These are phyloP conservation scores for Pherbina coryleti DNA, from an alignment of 2,888 invertebrate genomes.

Conservation along the genomic window DNA sequence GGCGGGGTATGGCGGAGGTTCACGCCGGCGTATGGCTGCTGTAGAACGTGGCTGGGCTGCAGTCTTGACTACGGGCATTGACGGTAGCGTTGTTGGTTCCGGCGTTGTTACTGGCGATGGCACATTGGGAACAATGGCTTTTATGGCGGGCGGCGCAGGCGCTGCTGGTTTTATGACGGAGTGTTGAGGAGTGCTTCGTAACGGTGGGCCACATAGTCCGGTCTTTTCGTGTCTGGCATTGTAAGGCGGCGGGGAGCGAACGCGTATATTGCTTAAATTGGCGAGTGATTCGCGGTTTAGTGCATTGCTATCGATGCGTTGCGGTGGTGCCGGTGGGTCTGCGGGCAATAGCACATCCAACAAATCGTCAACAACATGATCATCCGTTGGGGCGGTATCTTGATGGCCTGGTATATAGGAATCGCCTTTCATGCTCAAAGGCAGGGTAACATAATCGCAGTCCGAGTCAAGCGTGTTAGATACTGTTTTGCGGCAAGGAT, in stretches of 20 bases:
- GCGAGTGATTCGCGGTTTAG: conserved; percentile 68
- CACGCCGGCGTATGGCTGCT: conserved; percentile 67
- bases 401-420: conserved; percentile 74
- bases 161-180: conserved; percentile 13
- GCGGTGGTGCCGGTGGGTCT: conserved; percentile 78
- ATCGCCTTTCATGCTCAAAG: conserved; percentile 73
- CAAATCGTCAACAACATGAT: conserved; percentile 59
- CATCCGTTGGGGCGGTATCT: conserved; percentile 74
- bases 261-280: conserved; percentile 68
- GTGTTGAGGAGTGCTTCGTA: conserved; percentile 47
- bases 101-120: conserved; percentile 32
- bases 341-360: conserved; percentile 70
- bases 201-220: conserved; percentile 68
- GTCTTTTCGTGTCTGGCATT: conserved; percentile 76
- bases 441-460: conserved; percentile 89
- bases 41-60: conserved; percentile 36
- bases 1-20: conserved; percentile 78
- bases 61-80: conserved; percentile 44
- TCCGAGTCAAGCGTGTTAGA: conserved; percentile 89
- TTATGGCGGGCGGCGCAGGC: conserved; percentile 22
- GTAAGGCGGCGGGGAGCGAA: conserved; percentile 74
- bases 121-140: background rate
- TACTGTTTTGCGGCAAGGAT: conserved; percentile 83
- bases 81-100: conserved; percentile 38
- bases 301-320: conserved; percentile 76